Base-by-base conservation (phyloP, 2,888 invertebrate genomes). In the Drosophila koepferae region DNA sequence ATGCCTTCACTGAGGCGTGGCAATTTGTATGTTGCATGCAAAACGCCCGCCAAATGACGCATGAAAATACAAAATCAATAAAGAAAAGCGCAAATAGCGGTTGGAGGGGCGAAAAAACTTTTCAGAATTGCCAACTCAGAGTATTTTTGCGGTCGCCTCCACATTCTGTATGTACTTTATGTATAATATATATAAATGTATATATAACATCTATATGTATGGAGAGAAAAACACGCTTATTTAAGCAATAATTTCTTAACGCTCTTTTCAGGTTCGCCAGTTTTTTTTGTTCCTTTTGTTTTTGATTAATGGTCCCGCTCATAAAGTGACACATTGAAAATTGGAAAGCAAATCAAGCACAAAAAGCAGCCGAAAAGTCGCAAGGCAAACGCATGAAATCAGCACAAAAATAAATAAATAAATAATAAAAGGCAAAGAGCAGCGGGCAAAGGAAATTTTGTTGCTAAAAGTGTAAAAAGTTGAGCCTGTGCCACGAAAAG, bases 301-400 rank as follows among this genome's bases (percentile, higher is more conserved):
- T 85, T 85, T 86, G 86, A 86, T 86, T 88, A 86, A 86, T 86
- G 89, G 86, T 75, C 77, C 69, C 82, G 82, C 81, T 88, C 86
- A 88, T 86, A 86, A 88, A 86, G 85, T 88, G 89, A 86, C 86
- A 86, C 86, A 88, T 84, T 88, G 86, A 88, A 86, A 86, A 86
- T 86, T 86, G 89, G 86, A 86, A 86, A 86, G 81, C 86, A 86
- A 86, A 86, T 86, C 86, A 88, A 86, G 86, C 86, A 86, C 73
- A 82, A 86, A 88, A 78, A 87, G 70, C 73, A 72, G 63, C 80
- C 81, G 61, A 80, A 69, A 86, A 84, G 82, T 80, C 86, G 74
- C 69, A 65, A 61, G 59, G 72, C 75, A 81, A 86, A 80, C 76
- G 85, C 84, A 88, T 86, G 86, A 88, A 86, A 86, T 86, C 86